A percentile compares a stretch with the other conserved stretches of the same genome.
Conservation (phyloP, 2,888 invertebrate genomes). For the Pristionchus fissidentatus region DNA sequence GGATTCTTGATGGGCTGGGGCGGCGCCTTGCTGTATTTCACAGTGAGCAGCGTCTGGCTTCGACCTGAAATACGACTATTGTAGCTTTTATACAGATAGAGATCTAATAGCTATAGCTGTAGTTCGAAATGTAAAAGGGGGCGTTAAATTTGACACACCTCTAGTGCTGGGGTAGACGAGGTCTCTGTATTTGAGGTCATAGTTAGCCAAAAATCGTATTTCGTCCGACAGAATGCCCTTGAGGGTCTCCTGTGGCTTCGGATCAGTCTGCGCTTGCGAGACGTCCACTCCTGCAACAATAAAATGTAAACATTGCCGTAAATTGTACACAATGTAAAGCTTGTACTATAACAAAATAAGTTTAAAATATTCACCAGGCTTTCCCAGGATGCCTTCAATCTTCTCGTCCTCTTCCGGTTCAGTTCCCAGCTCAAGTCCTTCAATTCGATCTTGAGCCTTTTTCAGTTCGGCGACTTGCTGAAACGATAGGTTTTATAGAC, state of each 20-base stretch:
- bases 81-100: not conserved
- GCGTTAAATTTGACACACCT: not conserved
- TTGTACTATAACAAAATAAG: not conserved
- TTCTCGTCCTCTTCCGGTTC: not conserved
- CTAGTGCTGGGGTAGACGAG: not conserved
- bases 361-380: not conserved
- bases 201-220: conserved; percentile 1
- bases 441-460: conserved; percentile 11
- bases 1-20: not conserved
- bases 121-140: not conserved
- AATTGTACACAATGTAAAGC: too few species aligned
- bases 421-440: conserved; percentile 14
- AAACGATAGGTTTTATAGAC: not conserved
- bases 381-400: not conserved
- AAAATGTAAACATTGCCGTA: not conserved
- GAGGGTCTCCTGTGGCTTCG: conserved; percentile 8
- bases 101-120: not conserved
- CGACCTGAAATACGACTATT: conserved; percentile 6
- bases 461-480: conserved; percentile 7
- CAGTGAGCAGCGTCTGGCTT: conserved; percentile 14
- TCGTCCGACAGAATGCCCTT: not conserved
- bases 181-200: not conserved
- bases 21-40: not conserved
- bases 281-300: not conserved
- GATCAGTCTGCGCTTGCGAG: not conserved